Conservation (phyloP, 2,113 vertebrate genomes). For the Rallus limicola region DNA sequence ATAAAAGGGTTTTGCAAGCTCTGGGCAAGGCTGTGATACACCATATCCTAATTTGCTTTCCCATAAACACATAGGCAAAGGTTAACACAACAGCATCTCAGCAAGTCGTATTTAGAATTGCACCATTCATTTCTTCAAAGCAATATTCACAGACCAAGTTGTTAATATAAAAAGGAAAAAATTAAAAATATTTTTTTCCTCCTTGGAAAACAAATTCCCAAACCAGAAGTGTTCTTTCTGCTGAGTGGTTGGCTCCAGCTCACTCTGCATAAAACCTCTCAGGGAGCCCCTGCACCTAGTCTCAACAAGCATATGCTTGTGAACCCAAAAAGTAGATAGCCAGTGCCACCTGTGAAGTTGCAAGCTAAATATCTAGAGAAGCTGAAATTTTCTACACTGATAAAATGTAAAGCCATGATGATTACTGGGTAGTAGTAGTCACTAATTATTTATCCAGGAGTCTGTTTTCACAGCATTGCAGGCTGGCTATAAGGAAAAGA, state of each 20-base stretch:
- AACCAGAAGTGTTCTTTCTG: neutral
- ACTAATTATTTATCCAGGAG: neutral
- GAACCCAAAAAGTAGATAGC: neutral
- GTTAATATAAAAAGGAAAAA: neutral
- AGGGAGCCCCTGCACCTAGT: neutral
- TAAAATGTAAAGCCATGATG: neutral
- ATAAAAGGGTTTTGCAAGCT: neutral
- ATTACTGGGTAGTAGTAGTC: neutral
- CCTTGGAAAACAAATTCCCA: neutral
- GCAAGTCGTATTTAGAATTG: accelerated
- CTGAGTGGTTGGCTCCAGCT: neutral
- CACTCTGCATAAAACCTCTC: neutral
- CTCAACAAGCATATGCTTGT: neutral
- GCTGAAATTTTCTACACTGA: neutral
- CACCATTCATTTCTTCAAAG: neutral
- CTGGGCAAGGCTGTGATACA: neutral
- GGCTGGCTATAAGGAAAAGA: neutral
- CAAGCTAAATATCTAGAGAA: neutral
- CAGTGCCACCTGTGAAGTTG: neutral
- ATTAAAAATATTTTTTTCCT: neutral
- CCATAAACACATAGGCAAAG: neutral
- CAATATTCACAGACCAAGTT: neutral
- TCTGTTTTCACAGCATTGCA: neutral
- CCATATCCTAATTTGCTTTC: neutral
- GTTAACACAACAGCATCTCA: neutral